Percentiles rank a stretch among this genome's conserved stretches.
These are phyloP conservation scores for Aldabrachelys gigantea DNA, from an alignment of 2,113 vertebrate genomes.

Conservation along the genomic window DNA sequence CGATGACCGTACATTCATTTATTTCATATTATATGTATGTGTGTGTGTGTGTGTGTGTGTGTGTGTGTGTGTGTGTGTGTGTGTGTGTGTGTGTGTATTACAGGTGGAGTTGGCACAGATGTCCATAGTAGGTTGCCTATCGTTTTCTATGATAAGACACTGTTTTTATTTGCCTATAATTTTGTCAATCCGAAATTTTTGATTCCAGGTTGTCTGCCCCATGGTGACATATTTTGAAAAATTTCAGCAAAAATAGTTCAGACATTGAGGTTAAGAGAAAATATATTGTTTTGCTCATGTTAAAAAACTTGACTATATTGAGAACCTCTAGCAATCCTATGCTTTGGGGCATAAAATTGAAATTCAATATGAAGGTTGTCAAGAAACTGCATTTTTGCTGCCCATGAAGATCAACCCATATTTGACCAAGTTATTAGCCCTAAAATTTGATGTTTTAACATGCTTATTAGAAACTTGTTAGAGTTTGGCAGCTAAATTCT, in stretches of 20 bases:
- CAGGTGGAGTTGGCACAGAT: neutral
- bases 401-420: neutral
- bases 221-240: neutral
- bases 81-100: neutral
- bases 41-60: neutral
- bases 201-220: neutral
- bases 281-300: neutral
- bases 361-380: neutral
- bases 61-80: neutral
- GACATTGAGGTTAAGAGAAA: neutral
- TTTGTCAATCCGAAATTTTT: neutral
- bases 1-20: neutral
- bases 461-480: neutral
- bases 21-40: neutral
- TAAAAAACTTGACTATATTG: neutral
- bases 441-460: neutral
- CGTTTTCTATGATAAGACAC: neutral
- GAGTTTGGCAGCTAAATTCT: neutral
- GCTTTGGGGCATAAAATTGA: neutral
- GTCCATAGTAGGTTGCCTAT: neutral
- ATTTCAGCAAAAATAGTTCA: neutral
- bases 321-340: neutral
- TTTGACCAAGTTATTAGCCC: neutral
- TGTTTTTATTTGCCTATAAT: neutral
- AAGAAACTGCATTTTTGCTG: neutral